These are phyloP conservation scores for Diachrysia chrysitis DNA, from an alignment of 2,888 invertebrate genomes.

Conservation along the genomic window DNA sequence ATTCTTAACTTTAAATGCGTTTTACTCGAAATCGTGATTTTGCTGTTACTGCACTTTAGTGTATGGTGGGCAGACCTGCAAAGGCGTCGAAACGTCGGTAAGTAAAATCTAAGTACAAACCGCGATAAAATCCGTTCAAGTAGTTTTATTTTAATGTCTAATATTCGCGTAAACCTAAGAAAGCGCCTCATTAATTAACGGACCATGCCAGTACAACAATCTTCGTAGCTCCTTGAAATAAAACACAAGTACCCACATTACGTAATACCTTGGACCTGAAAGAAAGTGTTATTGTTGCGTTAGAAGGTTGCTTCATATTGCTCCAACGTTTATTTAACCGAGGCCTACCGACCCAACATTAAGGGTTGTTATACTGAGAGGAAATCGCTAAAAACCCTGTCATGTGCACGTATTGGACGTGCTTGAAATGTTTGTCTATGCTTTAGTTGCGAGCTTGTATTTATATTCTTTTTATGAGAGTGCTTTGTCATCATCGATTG, in stretches of 20 bases:
- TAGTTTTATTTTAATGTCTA: no score
- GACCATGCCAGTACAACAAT: neutral
- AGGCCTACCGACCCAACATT: conserved; percentile 21
- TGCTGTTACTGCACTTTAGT: no score
- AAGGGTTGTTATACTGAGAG: conserved; percentile 33
- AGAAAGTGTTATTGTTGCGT: conserved; percentile 36
- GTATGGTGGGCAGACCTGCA: no score
- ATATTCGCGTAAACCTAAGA: no score
- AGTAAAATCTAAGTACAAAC: no score
- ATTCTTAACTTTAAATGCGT: no score
- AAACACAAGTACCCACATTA: conserved; percentile 15
- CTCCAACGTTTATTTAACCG: conserved; percentile 46
- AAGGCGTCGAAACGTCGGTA: no score
- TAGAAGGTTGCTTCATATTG: conserved; percentile 30
- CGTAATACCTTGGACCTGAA: conserved; percentile 37
- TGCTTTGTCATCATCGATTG: neutral
- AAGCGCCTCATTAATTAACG: neutral
- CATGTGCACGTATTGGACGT: conserved; percentile 44
- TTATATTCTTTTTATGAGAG: conserved; percentile 8
- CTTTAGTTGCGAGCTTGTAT: conserved; percentile 10
- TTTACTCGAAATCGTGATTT: no score
- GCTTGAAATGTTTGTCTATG: conserved; percentile 34
- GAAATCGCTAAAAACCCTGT: conserved; percentile 56
- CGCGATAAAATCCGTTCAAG: no score
- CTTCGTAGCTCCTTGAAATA: neutral